A percentile compares a stretch with the other conserved stretches of the same genome.
Evolutionary conservation across 2,888 invertebrate species (phyloP).

Genomic region (Epinotia brunnichana): DNA sequence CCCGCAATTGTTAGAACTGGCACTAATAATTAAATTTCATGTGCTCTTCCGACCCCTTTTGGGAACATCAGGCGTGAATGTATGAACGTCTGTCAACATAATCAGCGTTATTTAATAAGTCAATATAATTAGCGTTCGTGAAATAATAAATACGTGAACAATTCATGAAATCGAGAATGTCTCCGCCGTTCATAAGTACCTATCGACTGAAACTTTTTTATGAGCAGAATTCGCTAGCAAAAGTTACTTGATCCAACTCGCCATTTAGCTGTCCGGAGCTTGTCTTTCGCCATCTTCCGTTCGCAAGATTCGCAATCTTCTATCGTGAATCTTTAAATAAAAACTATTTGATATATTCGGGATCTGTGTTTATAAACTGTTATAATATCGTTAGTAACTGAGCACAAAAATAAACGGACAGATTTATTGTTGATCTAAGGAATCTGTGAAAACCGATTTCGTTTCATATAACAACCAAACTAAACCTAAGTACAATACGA

Average conservation of each 20-base stretch:
- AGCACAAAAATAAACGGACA: neutral
- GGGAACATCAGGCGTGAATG: no score
- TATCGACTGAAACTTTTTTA: slow-evolving; percentile 12
- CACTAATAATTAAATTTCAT: no score
- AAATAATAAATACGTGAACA: no score
- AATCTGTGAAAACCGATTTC: no score
- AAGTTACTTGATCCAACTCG: slow-evolving; percentile 17
- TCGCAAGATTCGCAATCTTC: slow-evolving; percentile 26
- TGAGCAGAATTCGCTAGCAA: slow-evolving; percentile 11
- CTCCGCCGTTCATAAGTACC: slow-evolving; percentile 1
- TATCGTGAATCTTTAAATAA: slow-evolving; percentile 17
- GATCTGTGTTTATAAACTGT: neutral
- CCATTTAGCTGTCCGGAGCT: slow-evolving; percentile 15
- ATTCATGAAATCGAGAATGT: neutral
- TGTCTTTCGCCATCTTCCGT: slow-evolving; percentile 35
- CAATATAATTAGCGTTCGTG: no score
- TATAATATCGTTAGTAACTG: neutral
- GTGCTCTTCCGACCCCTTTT: no score
- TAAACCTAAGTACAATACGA: no score
- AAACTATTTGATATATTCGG: no score
- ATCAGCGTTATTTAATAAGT: no score
- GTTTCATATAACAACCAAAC: neutral
- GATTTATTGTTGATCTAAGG: neutral
- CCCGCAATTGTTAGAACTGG: no score
- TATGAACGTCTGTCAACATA: no score